These are phyloP conservation scores for Poeciliopsis prolifica DNA, from an alignment of 2,113 vertebrate species.

Conservation along the genomic window DNA sequence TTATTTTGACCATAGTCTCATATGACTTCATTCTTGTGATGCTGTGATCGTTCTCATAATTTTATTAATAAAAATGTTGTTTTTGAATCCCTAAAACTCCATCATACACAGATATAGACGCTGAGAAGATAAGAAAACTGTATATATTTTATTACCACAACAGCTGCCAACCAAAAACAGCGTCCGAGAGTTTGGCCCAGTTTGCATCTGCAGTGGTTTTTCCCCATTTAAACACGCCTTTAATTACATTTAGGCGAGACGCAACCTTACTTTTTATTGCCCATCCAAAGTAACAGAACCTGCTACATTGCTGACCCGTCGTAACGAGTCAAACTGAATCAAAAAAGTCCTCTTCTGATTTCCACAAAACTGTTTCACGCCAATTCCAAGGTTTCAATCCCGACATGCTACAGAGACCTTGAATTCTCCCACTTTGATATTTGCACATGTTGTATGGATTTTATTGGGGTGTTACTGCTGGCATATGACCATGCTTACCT, in stretches of 20 bases:
- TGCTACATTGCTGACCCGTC: background rate
- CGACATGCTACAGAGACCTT: background rate
- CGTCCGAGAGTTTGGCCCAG: background rate
- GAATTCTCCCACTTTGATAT: background rate
- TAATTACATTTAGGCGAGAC: background rate
- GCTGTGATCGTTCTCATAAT: too few relatives aligned
- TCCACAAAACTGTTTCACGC: background rate
- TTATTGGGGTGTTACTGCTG: constrained; percentile 23
- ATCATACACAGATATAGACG: too few relatives aligned
- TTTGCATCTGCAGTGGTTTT: background rate
- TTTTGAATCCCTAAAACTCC: too few relatives aligned
- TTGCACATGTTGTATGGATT: constrained; percentile 24
- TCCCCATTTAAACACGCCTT: background rate
- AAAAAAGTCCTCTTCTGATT: background rate
- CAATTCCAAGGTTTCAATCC: background rate
- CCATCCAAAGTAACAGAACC: background rate
- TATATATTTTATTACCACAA: background rate
- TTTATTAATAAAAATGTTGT: too few relatives aligned
- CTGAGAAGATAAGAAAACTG: background rate
- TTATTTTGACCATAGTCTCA: too few relatives aligned
- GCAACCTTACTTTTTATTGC: background rate
- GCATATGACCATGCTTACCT: constrained; percentile 19
- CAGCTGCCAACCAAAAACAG: background rate
- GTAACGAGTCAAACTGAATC: background rate
- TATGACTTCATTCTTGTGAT: too few relatives aligned